Conservation (phyloP, 2,888 invertebrate genomes). For the Meliscaeva auricollis region DNA sequence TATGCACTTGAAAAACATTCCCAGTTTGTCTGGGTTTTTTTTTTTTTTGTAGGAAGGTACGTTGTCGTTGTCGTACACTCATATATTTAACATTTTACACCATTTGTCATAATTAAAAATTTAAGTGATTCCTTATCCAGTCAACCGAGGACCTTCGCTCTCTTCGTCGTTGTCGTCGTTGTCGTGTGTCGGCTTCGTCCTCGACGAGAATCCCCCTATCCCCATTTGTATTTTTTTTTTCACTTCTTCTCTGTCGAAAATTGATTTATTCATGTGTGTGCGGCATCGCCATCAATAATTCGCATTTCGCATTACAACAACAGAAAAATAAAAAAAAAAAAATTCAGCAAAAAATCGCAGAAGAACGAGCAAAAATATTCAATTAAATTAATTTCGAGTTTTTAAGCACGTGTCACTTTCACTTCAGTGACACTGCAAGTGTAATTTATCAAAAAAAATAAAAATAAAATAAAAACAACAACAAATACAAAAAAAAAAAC, state of each 20-base stretch:
- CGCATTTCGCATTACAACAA: conserved; percentile 36
- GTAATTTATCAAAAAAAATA: conserved; percentile 61
- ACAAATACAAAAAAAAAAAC: conserved; percentile 2
- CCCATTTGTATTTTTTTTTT: background rate
- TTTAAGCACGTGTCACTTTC: conserved; percentile 73
- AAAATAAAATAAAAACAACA: conserved; percentile 12
- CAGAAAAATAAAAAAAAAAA: conserved; percentile 19
- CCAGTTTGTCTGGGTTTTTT: background rate
- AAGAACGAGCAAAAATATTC: conserved; percentile 44
- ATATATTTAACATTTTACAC: conserved; percentile 45
- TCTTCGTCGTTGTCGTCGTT: background rate
- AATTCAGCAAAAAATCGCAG: conserved; percentile 6
- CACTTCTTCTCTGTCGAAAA: conserved; percentile 31
- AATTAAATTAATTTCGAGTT: conserved; percentile 72
- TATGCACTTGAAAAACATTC: conserved; percentile 44
- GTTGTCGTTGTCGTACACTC: background rate
- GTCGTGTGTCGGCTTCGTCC: too few species aligned
- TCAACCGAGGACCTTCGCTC: conserved; percentile 17
- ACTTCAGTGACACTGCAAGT: conserved; percentile 68
- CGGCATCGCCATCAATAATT: conserved; percentile 60
- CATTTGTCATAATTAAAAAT: conserved; percentile 73
- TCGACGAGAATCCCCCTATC: background rate
- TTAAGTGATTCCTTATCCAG: conserved; percentile 45
- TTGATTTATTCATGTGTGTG: conserved; percentile 67
- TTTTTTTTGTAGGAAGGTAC: too few species aligned